Percentiles rank a stretch among this genome's conserved stretches.
phyloP scores from a whole-genome alignment of 2,888 invertebrate genomes.

The Euzetes globulus region DNA sequence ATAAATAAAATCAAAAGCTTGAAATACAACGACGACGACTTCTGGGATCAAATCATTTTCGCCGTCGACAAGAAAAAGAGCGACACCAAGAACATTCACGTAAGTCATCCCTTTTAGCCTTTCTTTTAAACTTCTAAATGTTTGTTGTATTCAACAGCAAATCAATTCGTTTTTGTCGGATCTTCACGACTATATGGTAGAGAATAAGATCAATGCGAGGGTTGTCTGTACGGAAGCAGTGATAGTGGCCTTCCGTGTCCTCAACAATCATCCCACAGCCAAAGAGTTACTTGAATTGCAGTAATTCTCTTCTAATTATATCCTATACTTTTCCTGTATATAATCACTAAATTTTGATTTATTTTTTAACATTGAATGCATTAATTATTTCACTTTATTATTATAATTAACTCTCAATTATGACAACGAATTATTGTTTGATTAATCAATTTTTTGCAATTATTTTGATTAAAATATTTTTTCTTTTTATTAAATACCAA shows the following conservation, averaged over 20 bases:
- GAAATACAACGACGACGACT: constrained; percentile 13
- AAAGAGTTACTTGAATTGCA: not conserved
- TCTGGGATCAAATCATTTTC: not conserved
- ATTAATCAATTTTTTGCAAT: no score
- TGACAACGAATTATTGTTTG: no score
- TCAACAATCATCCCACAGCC: not conserved
- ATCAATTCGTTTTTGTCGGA: constrained; percentile 3
- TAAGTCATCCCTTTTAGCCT: not conserved
- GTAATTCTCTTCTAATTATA: no score
- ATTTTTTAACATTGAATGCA: no score
- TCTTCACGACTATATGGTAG: constrained; percentile 2
- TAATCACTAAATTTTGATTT: no score
- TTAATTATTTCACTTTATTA: no score
- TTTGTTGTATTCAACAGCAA: not conserved
- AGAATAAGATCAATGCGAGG: not conserved
- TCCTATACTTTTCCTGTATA: no score
- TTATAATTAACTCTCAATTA: no score
- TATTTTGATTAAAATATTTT: no score
- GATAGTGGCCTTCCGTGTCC: not conserved
- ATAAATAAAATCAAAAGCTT: constrained; percentile 7
- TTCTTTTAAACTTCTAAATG: not conserved
- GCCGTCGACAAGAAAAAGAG: not conserved
- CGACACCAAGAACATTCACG: not conserved
- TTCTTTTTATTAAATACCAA: no score
- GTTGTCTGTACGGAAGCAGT: not conserved